Conservation (phyloP, 1,140 invertebrate genomes). For the Steinernema feltiae region DNA sequence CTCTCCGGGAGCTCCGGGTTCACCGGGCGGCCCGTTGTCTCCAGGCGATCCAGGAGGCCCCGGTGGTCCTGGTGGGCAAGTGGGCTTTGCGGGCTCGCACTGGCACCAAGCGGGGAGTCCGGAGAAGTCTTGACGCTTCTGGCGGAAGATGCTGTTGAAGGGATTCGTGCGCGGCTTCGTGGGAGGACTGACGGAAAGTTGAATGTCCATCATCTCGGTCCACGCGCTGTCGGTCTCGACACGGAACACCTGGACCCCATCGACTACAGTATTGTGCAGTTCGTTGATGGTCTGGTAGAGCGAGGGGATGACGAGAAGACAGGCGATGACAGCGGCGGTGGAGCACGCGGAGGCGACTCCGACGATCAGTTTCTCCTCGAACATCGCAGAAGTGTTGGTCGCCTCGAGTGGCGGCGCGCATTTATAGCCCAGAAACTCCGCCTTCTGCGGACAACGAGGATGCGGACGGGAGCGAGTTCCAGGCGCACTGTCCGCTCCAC, state of each 20-base stretch:
- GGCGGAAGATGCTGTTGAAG: background rate
- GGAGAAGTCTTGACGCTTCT: slow-evolving; percentile 1
- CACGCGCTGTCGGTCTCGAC: slow-evolving; percentile 7
- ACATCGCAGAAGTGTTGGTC: slow-evolving; percentile 1
- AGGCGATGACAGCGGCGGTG: background rate
- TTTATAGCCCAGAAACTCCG: too few species aligned
- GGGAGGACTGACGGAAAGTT: background rate
- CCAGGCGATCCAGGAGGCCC: slow-evolving; percentile 37
- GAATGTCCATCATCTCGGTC: slow-evolving; percentile 16
- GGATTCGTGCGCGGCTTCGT: background rate
- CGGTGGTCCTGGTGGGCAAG: slow-evolving; percentile 39
- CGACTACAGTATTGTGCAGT: background rate
- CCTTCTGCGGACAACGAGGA: too few species aligned
- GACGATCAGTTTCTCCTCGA: slow-evolving; percentile 8
- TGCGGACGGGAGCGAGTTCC: slow-evolving; percentile 1
- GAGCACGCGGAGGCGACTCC: slow-evolving; percentile 5
- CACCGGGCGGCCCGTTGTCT: background rate
- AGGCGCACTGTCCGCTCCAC: background rate
- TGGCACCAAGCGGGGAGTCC: slow-evolving; percentile 23
- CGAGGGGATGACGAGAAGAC: background rate
- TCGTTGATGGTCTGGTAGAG: background rate
- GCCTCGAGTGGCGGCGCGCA: too few species aligned
- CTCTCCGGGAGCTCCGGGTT: slow-evolving; percentile 3
- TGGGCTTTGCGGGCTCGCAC: slow-evolving; percentile 33
- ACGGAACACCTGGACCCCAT: background rate